Base-by-base conservation (phyloP, 2,797 vertebrate genomes). In the Glossophaga mutica region DNA sequence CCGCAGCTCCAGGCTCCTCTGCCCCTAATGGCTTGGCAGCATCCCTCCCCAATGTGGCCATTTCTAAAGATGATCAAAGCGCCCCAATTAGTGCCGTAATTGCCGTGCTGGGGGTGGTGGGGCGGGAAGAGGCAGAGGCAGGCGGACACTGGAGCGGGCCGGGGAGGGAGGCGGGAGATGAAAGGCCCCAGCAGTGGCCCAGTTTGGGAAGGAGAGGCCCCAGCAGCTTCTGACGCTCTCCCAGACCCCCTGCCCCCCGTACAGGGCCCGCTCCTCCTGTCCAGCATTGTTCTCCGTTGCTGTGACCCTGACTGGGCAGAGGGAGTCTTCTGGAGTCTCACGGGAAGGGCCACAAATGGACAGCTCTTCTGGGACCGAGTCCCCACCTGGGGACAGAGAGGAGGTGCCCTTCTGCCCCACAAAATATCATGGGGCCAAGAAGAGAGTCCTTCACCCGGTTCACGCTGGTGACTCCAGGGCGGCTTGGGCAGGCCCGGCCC, bases 61-160 rank as follows among this genome's bases (percentile, higher is more conserved):
- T 78, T 77, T 96, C 94, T 95, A 96, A 92, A 87, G 93, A 96
- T 93, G 97, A 97, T 98, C 97, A 98, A 97, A 98, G 96, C 8
- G 46, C 68, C 90, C 94, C 97, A 96, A 96, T 97, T 97, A 97
- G 93, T 48, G 68, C 96, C 39, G 15, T 97, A 97, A 98, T 97
- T 96, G 96, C 96, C 0, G 59, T 81, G 37, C 95, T 91, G 65
- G 96, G 96, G 76, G 68, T 62, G 46, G 70, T 1, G 44, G 95
- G 86, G 71, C 79, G 84, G 94, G 97, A 86, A 87, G 96, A 70
- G 85, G 81, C 34, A 57, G 50, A 70, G 79, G 84, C 70, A 16
- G 79, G 95, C 68, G 11, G 85, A 59, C 21, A 4, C 92, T 89
- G 71, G 50, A 26, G 77, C 76, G 90, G 90, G 55, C 55, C 50